Conservation (phyloP, 2,888 invertebrate genomes). For the Xylocampa areola region DNA sequence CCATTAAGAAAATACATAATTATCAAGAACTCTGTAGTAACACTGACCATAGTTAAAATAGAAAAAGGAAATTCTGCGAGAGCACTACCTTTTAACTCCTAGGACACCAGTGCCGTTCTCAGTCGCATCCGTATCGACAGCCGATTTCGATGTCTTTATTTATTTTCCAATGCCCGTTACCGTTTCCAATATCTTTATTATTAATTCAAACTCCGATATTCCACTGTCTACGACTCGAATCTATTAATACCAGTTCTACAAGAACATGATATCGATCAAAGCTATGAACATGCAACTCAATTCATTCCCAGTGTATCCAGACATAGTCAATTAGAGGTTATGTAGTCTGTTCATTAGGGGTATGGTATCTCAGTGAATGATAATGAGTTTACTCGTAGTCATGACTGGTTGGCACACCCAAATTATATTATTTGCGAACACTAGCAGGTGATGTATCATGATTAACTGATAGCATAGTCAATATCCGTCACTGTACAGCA, state of each 20-base stretch:
- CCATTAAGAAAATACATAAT: too few relatives aligned
- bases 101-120: slow-evolving; percentile 3
- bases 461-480: too few relatives aligned
- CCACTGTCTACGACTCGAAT: slow-evolving; percentile 35
- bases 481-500: slow-evolving; percentile 12
- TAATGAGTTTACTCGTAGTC: slow-evolving; percentile 31
- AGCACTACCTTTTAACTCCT: background rate
- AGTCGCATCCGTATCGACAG: slow-evolving; percentile 31
- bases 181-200: slow-evolving; percentile 35
- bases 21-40: too few relatives aligned
- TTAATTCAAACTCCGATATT: slow-evolving; percentile 42
- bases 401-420: slow-evolving; percentile 31
- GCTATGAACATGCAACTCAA: slow-evolving; percentile 29
- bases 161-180: too few relatives aligned
- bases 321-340: slow-evolving; percentile 36
- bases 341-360: slow-evolving; percentile 35
- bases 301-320: slow-evolving; percentile 33
- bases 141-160: too few relatives aligned
- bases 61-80: too few relatives aligned
- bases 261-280: slow-evolving; percentile 40
- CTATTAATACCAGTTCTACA: slow-evolving; percentile 41
- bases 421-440: slow-evolving; percentile 31
- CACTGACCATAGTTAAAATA: too few relatives aligned
- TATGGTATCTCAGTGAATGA: slow-evolving; percentile 33
- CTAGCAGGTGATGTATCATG: slow-evolving; percentile 30